phyloP scores from a whole-genome alignment of 2,113 vertebrate genomes.

The Coreoperca whiteheadi region DNA sequence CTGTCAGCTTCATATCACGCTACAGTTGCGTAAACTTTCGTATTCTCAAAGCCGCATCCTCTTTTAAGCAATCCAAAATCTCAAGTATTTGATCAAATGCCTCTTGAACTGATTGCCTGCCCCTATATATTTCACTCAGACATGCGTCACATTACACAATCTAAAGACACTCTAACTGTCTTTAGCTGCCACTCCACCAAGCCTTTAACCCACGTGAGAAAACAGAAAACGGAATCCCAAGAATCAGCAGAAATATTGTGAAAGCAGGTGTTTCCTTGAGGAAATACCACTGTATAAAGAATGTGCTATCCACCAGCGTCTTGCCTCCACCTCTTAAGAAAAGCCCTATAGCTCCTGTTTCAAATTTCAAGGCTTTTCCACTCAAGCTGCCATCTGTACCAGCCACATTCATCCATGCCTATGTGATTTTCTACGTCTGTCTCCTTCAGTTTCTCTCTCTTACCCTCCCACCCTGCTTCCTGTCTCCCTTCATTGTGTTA shows the following conservation, averaged over 20 bases:
- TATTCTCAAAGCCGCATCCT: not conserved
- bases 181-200: not conserved
- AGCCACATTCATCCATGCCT: slow-evolving; percentile 69
- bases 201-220: not conserved
- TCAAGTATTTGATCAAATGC: slow-evolving; percentile 1
- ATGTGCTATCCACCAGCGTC: slow-evolving; percentile 64
- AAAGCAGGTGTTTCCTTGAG: slow-evolving; percentile 83
- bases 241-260: slow-evolving; percentile 70
- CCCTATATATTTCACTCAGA: not conserved
- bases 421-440: slow-evolving; percentile 73
- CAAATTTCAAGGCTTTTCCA: slow-evolving; percentile 76
- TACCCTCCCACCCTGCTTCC: slow-evolving; percentile 29
- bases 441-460: slow-evolving; percentile 62
- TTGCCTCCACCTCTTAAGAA: slow-evolving; percentile 61
- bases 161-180: not conserved
- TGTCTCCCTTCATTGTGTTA: slow-evolving; percentile 29
- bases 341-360: slow-evolving; percentile 70
- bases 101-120: not conserved
- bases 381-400: slow-evolving; percentile 67
- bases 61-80: not conserved
- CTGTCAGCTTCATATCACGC: not conserved
- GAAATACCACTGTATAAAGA: slow-evolving; percentile 80
- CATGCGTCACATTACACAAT: not conserved
- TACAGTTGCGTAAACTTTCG: not conserved
- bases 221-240: slow-evolving; percentile 47